phyloP scores from a whole-genome alignment of 2,888 invertebrate species.

The Epistrophe grossulariae region DNA sequence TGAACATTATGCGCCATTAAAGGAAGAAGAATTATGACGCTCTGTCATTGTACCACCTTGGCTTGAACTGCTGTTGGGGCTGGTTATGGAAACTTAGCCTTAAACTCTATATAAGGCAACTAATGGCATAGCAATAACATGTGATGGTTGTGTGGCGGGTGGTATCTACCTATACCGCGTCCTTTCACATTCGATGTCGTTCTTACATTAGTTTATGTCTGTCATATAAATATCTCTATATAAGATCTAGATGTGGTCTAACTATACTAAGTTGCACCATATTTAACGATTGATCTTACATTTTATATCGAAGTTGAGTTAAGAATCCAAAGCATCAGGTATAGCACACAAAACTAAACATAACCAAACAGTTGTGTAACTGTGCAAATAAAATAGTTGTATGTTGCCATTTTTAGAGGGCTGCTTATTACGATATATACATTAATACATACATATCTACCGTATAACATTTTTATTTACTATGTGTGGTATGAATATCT shows the following conservation, averaged over 20 bases:
- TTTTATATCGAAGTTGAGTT: constrained; percentile 41
- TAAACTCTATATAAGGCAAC: not conserved
- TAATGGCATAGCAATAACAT: not conserved
- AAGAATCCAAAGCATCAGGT: constrained; percentile 44
- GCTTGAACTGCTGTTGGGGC: constrained; percentile 4
- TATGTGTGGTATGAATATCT: constrained; percentile 37
- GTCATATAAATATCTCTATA: constrained; percentile 21
- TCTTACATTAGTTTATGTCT: constrained; percentile 57
- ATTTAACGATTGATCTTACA: constrained; percentile 52
- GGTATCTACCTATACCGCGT: constrained; percentile 8
- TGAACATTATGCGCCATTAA: constrained; percentile 17
- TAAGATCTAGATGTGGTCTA: constrained; percentile 44
- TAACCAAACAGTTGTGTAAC: constrained; percentile 54
- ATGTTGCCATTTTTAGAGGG: constrained; percentile 63
- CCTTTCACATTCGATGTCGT: constrained; percentile 49
- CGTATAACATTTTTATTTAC: not conserved
- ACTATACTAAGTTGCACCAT: constrained; percentile 48
- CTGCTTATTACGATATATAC: constrained; percentile 45
- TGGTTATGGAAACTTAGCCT: constrained; percentile 20
- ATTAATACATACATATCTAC: not conserved
- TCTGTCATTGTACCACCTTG: constrained; percentile 28
- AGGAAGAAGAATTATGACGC: constrained; percentile 37
- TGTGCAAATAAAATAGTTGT: constrained; percentile 58
- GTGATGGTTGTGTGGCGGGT: constrained; percentile 49
- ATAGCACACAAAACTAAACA: constrained; percentile 1